These are phyloP conservation scores for Clusia tigrina DNA, from an alignment of 2,888 invertebrate species.

Conservation along the genomic window DNA sequence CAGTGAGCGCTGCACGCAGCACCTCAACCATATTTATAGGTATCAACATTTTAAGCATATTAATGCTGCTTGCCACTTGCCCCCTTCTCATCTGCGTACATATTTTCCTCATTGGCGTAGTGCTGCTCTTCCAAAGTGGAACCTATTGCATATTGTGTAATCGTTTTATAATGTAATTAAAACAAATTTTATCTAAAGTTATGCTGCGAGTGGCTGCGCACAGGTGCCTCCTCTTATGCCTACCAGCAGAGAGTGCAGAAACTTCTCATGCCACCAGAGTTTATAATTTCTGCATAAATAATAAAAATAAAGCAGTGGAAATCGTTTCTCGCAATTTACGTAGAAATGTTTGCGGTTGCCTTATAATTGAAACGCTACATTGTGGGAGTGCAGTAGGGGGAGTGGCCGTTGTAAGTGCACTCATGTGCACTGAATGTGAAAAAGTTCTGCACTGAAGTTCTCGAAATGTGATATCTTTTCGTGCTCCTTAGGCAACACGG, in stretches of 20 bases:
- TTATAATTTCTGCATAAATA: background rate
- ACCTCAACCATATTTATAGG: too few relatives aligned
- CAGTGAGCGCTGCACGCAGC: background rate
- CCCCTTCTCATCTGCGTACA: background rate
- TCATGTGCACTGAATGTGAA: background rate
- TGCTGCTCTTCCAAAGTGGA: too few relatives aligned
- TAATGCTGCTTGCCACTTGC: background rate
- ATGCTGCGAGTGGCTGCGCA: background rate
- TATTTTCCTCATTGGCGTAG: background rate
- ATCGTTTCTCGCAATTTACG: background rate
- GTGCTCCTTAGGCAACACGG: background rate
- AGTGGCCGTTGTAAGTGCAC: background rate
- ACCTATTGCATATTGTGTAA: background rate
- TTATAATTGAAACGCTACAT: background rate
- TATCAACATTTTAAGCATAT: background rate
- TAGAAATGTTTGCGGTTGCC: too few relatives aligned
- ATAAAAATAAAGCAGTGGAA: background rate
- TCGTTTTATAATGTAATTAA: background rate
- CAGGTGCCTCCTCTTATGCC: background rate
- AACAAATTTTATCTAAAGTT: background rate
- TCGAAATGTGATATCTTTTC: background rate
- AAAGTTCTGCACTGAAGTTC: background rate
- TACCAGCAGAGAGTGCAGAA: background rate
- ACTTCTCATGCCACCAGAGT: background rate
- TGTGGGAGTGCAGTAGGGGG: background rate